Evolutionary conservation across 2,797 vertebrate genomes (phyloP).

Genomic region (Pipistrellus nathusii): DNA sequence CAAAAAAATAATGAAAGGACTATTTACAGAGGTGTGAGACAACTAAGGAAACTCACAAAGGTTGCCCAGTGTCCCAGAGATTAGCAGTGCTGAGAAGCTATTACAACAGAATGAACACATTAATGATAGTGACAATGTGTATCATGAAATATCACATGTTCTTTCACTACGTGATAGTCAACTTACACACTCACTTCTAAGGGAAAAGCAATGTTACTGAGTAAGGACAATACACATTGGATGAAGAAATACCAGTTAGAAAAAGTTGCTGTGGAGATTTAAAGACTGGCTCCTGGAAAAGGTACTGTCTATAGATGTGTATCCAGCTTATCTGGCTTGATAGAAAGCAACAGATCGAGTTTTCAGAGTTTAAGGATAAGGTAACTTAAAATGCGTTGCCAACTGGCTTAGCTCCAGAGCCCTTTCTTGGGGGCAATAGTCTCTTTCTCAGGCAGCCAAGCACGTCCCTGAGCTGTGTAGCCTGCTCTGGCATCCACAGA

Average conservation of each 20-base stretch:
- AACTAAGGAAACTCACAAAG: neutral
- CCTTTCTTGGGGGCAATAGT: neutral
- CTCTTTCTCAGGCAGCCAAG: neutral
- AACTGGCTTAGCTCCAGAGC: neutral
- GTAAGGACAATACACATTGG: neutral
- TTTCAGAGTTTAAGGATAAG: slow-evolving; percentile 35
- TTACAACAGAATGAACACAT: neutral
- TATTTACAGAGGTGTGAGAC: neutral
- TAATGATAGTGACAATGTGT: neutral
- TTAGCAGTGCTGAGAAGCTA: neutral
- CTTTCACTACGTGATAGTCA: neutral
- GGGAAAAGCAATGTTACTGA: neutral
- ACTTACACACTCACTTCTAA: neutral
- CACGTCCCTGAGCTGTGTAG: no score
- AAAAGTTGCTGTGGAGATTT: neutral
- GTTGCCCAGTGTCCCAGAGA: neutral
- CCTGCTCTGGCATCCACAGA: neutral
- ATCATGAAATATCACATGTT: neutral
- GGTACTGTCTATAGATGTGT: neutral
- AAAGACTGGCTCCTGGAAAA: slow-evolving; percentile 33
- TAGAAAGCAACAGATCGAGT: neutral
- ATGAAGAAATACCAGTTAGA: neutral
- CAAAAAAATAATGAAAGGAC: neutral
- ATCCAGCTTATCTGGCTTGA: neutral
- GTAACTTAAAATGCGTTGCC: neutral